Evolutionary conservation across 2,888 invertebrate species (phyloP).

Genomic region (Heteromyza rotundicornis): DNA sequence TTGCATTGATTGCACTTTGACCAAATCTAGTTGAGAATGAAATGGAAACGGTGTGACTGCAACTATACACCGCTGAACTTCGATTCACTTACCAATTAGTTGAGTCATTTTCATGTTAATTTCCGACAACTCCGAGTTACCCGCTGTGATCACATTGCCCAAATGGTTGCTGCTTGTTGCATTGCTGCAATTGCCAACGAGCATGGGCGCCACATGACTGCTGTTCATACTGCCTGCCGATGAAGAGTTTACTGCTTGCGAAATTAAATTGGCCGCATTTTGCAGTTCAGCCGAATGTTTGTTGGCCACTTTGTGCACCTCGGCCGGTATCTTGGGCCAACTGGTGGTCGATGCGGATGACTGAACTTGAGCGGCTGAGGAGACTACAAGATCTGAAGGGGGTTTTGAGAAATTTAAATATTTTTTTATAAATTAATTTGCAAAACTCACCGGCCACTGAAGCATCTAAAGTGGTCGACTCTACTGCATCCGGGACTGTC

Average conservation of each 20-base stretch:
- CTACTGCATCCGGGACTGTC: slow-evolving; percentile 9
- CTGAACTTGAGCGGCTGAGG: slow-evolving; percentile 16
- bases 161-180: slow-evolving; percentile 39
- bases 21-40: too few relatives aligned
- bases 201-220: slow-evolving; percentile 30
- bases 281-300: slow-evolving; percentile 57
- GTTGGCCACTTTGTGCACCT: slow-evolving; percentile 45
- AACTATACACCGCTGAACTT: neutral
- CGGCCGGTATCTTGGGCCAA: slow-evolving; percentile 47
- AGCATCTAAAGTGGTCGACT: slow-evolving; percentile 7
- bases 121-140: slow-evolving; percentile 38
- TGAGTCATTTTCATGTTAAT: slow-evolving; percentile 54
- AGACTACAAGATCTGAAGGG: slow-evolving; percentile 6
- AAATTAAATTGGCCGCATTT: slow-evolving; percentile 58
- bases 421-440: too few relatives aligned
- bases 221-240: slow-evolving; percentile 31
- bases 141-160: slow-evolving; percentile 26
- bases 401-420: too few relatives aligned
- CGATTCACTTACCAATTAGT: slow-evolving; percentile 48
- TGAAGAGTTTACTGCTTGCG: slow-evolving; percentile 50
- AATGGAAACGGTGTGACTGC: too few relatives aligned
- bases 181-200: neutral
- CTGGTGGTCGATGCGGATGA: slow-evolving; percentile 22
- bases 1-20: slow-evolving; percentile 64
- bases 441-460: too few relatives aligned